phyloP scores from a whole-genome alignment of 2,888 invertebrate genomes.

The Encarsia formosa region DNA sequence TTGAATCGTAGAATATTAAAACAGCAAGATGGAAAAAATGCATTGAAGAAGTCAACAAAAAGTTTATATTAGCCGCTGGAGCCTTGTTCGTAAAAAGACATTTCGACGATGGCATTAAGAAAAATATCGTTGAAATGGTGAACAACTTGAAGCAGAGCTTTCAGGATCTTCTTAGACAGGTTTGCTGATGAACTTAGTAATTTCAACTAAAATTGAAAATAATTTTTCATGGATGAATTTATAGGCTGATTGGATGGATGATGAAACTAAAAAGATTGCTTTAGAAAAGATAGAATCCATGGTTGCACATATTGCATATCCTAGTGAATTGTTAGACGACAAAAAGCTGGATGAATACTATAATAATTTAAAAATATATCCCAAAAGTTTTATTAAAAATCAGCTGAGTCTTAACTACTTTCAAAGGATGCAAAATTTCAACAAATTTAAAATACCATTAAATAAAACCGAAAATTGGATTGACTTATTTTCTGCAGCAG shows the following conservation, averaged over 20 bases:
- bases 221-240: no score
- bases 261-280: slow-evolving; percentile 67
- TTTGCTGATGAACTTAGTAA: slow-evolving; percentile 73
- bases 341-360: slow-evolving; percentile 57
- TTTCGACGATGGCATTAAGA: slow-evolving; percentile 80
- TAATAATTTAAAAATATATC: slow-evolving; percentile 64
- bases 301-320: slow-evolving; percentile 85
- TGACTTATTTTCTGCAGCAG: no score
- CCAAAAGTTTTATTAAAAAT: neutral
- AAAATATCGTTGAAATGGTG: slow-evolving; percentile 83
- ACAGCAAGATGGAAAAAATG: slow-evolving; percentile 93
- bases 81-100: slow-evolving; percentile 83
- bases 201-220: slow-evolving; percentile 81
- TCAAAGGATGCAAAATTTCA: neutral
- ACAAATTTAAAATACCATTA: no score
- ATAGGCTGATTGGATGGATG: slow-evolving; percentile 83
- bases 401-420: neutral
- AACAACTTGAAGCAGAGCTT: slow-evolving; percentile 79
- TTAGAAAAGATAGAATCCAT: slow-evolving; percentile 74
- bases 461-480: no score
- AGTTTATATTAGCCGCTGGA: slow-evolving; percentile 72
- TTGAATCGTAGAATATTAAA: no score
- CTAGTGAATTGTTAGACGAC: slow-evolving; percentile 77
- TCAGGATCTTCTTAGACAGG: slow-evolving; percentile 69
- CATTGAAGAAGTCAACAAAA: slow-evolving; percentile 73